phyloP scores from a whole-genome alignment of 2,888 invertebrate species.

The Rhimphoctona megacephalus region DNA sequence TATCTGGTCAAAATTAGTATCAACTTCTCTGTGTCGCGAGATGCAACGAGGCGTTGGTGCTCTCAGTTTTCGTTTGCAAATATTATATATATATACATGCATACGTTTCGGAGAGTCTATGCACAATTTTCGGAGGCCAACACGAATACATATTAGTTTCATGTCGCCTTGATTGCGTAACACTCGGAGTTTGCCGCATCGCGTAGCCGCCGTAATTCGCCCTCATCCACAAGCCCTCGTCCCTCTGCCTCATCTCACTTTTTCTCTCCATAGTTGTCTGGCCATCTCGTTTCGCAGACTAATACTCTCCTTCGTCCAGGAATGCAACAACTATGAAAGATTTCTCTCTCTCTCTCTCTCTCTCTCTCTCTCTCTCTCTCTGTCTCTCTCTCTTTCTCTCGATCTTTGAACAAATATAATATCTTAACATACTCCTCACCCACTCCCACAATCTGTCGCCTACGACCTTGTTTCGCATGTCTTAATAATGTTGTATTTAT shows the following conservation, averaged over 20 bases:
- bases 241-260: constrained; percentile 28
- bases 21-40: constrained; percentile 39
- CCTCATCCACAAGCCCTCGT: constrained; percentile 43
- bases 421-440: constrained; percentile 41
- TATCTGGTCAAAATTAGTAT: constrained; percentile 35
- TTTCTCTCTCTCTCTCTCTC: constrained; percentile 20
- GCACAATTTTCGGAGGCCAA: constrained; percentile 70
- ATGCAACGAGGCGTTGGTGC: constrained; percentile 62
- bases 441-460: constrained; percentile 56
- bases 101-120: constrained; percentile 28
- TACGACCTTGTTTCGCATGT: constrained; percentile 65
- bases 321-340: constrained; percentile 59
- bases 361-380: constrained; percentile 20
- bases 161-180: constrained; percentile 77
- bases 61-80: constrained; percentile 57
- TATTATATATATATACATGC: constrained; percentile 1
- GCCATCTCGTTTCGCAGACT: constrained; percentile 49
- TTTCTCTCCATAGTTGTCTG: constrained; percentile 40
- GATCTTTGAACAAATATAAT: constrained; percentile 36
- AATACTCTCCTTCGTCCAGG: constrained; percentile 61
- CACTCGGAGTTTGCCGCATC: constrained; percentile 75
- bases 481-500: background rate
- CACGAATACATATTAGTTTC: constrained; percentile 78
- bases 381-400: background rate
- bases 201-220: constrained; percentile 77